Evolutionary conservation across 2,113 vertebrate genomes (phyloP), one percentile per base, ranked within the genome.

Genomic region (Leucoraja erinaceus): DNA sequence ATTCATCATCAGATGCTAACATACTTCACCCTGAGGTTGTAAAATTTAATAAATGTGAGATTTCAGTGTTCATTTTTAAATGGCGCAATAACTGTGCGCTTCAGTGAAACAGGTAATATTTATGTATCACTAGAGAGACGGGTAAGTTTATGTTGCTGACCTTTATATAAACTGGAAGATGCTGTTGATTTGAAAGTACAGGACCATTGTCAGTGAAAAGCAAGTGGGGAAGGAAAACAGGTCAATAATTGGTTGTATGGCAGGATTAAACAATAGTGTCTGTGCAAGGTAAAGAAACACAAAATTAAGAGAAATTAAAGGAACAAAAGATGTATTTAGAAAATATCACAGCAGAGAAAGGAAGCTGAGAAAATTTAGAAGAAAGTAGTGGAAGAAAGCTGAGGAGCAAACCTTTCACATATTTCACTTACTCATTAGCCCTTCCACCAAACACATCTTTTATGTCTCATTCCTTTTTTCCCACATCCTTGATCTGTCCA

Each of bases 401-500:
- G n/a, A 77, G 75, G 56, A 14, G 3, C 5, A 14, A 3, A 28
- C 10, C n/a, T 22, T 28, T n/a, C 54, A 59, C 22, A 56, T 28
- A 7, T 47, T 16, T 81, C 47, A 61, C 22, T n/a, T 84, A 28
- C 28, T 59, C 25, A 84, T 28, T n/a, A 28, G 22, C 6, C 25
- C 81, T 61, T 28, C 22, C 56, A 0, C 25, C 3, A 84, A n/a
- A 25, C 92, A 3, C 9, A n/a, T 61, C 61, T 25, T 9, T 4
- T 84, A 93, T 83, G 92, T 93, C 94, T 59, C 88, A 8, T 93
- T 93, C 7, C 33, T 12, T 74, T 14, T 25, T 33, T 92, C 61
- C 61, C 86, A 88, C 54, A 66, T 0, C 77, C 0, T 8, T 76
- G 20, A 47, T 11, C 61, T 75, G 8, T 54, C 10, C 76, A 77